Evolutionary conservation across 2,113 vertebrate species (phyloP), one percentile per base, ranked within the genome.

Genomic region (Tragelaphus imberbis): DNA sequence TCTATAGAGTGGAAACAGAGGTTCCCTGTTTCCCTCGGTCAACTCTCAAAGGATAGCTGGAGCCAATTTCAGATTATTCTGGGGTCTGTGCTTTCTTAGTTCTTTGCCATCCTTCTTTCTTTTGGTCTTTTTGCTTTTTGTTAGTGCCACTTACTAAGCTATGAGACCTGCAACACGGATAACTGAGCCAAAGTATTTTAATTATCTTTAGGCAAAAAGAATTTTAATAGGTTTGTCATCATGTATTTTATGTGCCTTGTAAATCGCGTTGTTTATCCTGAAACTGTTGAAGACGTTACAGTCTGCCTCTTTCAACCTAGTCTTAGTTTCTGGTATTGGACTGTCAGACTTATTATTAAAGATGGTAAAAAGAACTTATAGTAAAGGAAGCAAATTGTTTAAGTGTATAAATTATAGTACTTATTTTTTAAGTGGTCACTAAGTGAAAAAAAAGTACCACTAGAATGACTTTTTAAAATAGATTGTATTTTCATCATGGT

Each of bases 1-100:
- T 36, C 96, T 96, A 93, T 77, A 87, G 95, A 97, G 94, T 98
- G 30, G 79, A 96, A 96, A 98, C 96, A 97, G 97, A 95, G 95
- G 81, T 91, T 95, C 89, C 82, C 96, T 98, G 97, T 97, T 98
- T 97, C 91, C 89, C 81, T 97, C 28, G 44, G 96, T 88, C 79
- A 84, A 15, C 86, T 89, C 84, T 82, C 88, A 55, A 87, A 96
- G 95, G 89, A 36, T 84, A 53, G 93, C 96, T 84, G 56, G 68
- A 91, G 95, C 82, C 86, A 65, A 61, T 5, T 94, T 71, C 82
- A 89, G 85, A 90, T 84, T 84, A 84, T 86, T 84, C 91, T 75
- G 80, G 71, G 92, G 91, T 23, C 56, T 93, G 81, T 25, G 65
- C 82, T 65, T 21, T 82, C 89, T 95, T 55, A 95, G 89, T 86